Conservation (phyloP, 2,888 invertebrate species). For the Amiota mariae region DNA sequence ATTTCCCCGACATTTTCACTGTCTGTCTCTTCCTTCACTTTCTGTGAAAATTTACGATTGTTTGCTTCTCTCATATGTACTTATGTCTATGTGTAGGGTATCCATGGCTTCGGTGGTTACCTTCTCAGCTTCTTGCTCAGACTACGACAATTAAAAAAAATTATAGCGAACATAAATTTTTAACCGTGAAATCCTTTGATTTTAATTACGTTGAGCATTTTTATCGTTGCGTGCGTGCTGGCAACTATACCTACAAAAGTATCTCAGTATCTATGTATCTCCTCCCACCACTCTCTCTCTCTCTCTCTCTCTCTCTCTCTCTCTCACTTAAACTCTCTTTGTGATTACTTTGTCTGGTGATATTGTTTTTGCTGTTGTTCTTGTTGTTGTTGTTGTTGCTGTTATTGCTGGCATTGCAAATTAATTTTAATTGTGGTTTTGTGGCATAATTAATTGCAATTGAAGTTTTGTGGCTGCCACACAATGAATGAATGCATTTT, state of each 20-base stretch:
- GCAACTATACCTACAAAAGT: not conserved
- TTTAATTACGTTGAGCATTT: slow-evolving; percentile 66
- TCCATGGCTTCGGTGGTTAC: not conserved
- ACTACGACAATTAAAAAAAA: slow-evolving; percentile 48
- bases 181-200: slow-evolving; percentile 68
- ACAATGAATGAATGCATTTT: too few relatives aligned
- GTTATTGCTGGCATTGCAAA: slow-evolving; percentile 54
- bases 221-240: slow-evolving; percentile 52
- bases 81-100: not conserved
- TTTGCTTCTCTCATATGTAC: slow-evolving; percentile 4
- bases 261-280: not conserved
- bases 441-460: slow-evolving; percentile 63
- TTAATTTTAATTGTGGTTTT: slow-evolving; percentile 66
- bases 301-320: slow-evolving; percentile 32
- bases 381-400: slow-evolving; percentile 36
- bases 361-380: slow-evolving; percentile 31
- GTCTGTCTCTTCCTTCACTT: not conserved
- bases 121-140: not conserved
- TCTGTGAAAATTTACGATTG: slow-evolving; percentile 33
- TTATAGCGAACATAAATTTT: slow-evolving; percentile 67
- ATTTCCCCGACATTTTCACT: not conserved
- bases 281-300: slow-evolving; percentile 37
- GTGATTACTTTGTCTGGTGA: slow-evolving; percentile 34
- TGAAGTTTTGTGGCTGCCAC: slow-evolving; percentile 36
- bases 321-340: slow-evolving; percentile 49